Percentiles rank a stretch among this genome's conserved stretches.
These are phyloP conservation scores for Tenrec ecaudatus DNA, from an alignment of 2,113 vertebrate genomes.

Conservation along the genomic window DNA sequence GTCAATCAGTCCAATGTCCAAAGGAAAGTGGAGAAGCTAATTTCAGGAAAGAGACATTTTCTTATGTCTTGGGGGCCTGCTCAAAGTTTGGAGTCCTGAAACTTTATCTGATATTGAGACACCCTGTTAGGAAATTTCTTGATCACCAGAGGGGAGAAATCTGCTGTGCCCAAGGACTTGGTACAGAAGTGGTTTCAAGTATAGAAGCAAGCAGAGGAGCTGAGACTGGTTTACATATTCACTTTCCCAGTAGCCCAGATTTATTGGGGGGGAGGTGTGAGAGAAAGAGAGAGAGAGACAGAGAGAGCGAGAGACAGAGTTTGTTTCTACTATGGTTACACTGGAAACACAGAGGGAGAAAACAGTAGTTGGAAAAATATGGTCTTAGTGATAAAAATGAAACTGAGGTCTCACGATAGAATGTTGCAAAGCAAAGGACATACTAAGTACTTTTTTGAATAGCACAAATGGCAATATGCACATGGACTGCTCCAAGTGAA, in stretches of 20 bases:
- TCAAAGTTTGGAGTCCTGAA: neutral
- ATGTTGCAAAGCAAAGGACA: too few species aligned
- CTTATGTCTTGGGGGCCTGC: neutral
- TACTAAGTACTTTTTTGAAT: too few species aligned
- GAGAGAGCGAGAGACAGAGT: too few species aligned
- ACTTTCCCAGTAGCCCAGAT: neutral
- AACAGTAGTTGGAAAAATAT: too few species aligned
- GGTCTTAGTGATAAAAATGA: too few species aligned
- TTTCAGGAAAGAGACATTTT: constrained; percentile 30
- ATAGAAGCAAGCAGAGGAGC: neutral
- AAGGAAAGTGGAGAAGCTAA: neutral
- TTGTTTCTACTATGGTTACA: neutral
- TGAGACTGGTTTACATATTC: neutral
- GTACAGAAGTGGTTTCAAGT: neutral
- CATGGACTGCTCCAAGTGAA: too few species aligned
- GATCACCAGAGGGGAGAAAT: neutral
- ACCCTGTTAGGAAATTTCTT: neutral
- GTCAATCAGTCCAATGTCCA: neutral
- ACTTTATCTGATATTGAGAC: neutral
- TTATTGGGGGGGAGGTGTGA: too few species aligned
- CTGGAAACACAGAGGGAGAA: too few species aligned
- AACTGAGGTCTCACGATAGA: too few species aligned
- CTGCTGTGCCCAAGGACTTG: neutral
- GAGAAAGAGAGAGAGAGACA: too few species aligned
- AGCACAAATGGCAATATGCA: too few species aligned